Evolutionary conservation across 2,113 vertebrate genomes (phyloP), one percentile per base, ranked within the genome.

Genomic region (Irena cyanogastra): DNA sequence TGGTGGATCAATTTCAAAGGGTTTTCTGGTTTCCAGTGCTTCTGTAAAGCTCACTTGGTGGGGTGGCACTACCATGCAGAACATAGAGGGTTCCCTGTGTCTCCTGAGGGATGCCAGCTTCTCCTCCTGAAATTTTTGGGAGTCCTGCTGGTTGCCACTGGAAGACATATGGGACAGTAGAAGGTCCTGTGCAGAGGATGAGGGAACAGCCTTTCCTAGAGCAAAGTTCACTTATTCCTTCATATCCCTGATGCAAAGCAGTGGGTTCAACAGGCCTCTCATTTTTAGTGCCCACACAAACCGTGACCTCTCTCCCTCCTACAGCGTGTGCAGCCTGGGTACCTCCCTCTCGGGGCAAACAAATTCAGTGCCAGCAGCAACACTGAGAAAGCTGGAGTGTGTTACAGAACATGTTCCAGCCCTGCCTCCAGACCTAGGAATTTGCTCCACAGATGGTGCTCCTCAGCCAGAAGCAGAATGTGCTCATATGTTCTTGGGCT

Each of bases 401-500:
- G 3, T 31, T 53, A 56, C 10, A 87, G 20, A 23, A 81, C 19
- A n/a, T 0, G 0, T 20, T 63, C 60, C 21, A 76, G 33, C 21
- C 39, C 33, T 57, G 19, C 13, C 21, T 60, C 35, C 50, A 84
- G 16, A 45, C 11, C 65, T 12, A 66, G 26, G 33, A 87, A 50
- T 24, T 39, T 33, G 12, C 27, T 63, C 42, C 42, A 59, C 42
- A 75, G 56, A 21, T 3, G 27, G 22, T 12, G 31, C 30, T 54
- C 18, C 54, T 31, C 26, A 59, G 1, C 3, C 47, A 93, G 52
- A 61, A 61, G 37, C 10, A 64, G 35, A 6, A 27, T 35, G 10
- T 6, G 3, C 13, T 27, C 1, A 0, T 7, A 8, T 5, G 6
- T 8, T 30, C 77, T 61, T 3, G 0, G 69, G 16, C 14, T 74